Base-by-base conservation (phyloP, 64 coral and sea anemone species). In the Montipora foliosa region DNA sequence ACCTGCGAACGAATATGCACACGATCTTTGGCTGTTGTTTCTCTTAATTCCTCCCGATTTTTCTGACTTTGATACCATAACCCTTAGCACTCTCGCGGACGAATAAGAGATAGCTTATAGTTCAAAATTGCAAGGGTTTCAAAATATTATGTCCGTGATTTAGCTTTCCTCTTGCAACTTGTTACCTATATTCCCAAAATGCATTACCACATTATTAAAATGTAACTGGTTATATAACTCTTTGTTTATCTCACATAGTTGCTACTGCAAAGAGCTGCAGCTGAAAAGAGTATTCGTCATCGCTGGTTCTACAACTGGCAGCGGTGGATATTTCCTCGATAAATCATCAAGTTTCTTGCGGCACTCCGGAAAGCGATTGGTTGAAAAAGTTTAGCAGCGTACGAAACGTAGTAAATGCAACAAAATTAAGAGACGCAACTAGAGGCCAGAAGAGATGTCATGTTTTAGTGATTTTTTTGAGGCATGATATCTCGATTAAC, bases 341-440 rank as follows among this genome's bases (percentile, higher is more conserved):
- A 47, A 85, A 85, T 70, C 61, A 50, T 85, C 82, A 16, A 85
- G 82, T 70, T 85, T 70, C 4, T 61, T 85, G 64, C 82, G 82
- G 16, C 82, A 85, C 44, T 67, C 82, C 1, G 46, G 82, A 45
- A 20, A 71, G 8, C 61, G 45, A 64, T 70, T 85, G 64, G 17
- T 85, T 15, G 44, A 85, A 37, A 85, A 85, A 71, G 82, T 85
- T 15, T 62, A 71, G 45, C 61, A 85, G 45, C 64, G 46, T 12
- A 70, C 64, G 20, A 85, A 85, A 48, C 82, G 8, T 6, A 15
- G 22, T 58, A 85, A 70, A 85, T 85, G 82, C 46, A 49, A 12
- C 37, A 85, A 70, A 25, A 25, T 25, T 25, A 25, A 25, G 25
- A 25, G 25, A 25, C 25, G 25, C 25, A 25, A 25, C 25, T 25